Evolutionary conservation across 2,797 vertebrate genomes (phyloP), one percentile per base, ranked within the genome.

Genomic region (Lindbergichthys nudifrons): DNA sequence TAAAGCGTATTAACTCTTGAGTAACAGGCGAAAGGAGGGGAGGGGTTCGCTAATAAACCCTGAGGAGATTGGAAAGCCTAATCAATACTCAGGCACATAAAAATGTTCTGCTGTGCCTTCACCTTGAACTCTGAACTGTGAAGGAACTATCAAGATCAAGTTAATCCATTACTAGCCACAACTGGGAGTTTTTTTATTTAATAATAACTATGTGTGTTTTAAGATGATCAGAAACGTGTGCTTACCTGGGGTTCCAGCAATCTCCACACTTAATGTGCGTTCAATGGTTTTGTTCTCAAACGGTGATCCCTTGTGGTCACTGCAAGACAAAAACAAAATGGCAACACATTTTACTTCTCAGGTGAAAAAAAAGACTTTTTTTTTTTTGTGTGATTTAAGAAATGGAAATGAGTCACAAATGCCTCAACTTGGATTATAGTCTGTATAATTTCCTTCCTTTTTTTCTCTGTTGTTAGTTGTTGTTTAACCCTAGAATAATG

Each of bases 261-360:
- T 97, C 96, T 98, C 98, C 96, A 99, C 97, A 96, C 96, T 99
- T 96, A 99, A 95, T 96, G 97, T 97, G 96, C 96, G 96, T 96
- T 99, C 97, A 97, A 96, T 98, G 96, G 96, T 97, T 97, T 99
- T 99, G 96, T 96, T 99, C 96, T 99, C 98, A 99, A 98, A 98
- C 96, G 97, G 97, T 96, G 98, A 98, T 98, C 97, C 96, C 96
- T 98, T 99, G 96, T 96, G 96, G 96, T 98, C 97, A 98, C 98
- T 99, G 96, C 89, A 99, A 99, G 95, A 98, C 95, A 98, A 94
- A 90, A 88, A 57, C 10, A 71, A 41, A 41, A 47, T 16, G 6
- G 60, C 69, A 69, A 53, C 12, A 53, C 12, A 5, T 72, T 80
- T 86, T 80, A 90, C 58, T 73, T 65, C 15, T 65, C 46, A 16